These are phyloP conservation scores for Crocidura indochinensis DNA, from an alignment of 2,797 vertebrate genomes.

Conservation along the genomic window DNA sequence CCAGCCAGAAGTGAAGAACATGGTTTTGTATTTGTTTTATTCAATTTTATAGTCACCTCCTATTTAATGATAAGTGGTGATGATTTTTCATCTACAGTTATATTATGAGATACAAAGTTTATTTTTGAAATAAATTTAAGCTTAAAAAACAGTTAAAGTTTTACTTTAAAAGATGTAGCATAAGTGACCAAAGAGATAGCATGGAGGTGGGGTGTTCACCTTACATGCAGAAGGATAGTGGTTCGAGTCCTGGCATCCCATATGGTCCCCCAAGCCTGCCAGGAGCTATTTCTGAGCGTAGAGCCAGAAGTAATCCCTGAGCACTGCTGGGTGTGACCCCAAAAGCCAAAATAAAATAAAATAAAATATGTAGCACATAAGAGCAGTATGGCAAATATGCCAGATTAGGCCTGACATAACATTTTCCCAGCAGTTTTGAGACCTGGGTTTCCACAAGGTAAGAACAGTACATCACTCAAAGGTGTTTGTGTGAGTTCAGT, in stretches of 20 bases:
- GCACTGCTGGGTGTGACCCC: no score
- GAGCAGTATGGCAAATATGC: neutral
- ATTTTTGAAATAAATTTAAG: conserved; percentile 60
- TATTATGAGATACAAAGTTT: neutral
- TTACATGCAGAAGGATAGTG: no score
- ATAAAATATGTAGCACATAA: no score
- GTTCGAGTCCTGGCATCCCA: no score
- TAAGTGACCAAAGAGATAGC: no score
- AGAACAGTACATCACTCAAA: neutral
- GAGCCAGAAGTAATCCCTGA: no score
- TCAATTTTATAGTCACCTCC: conserved; percentile 45
- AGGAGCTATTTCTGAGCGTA: no score
- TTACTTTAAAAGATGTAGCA: no score
- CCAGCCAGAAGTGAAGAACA: neutral
- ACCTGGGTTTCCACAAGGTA: neutral
- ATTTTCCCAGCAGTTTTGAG: neutral
- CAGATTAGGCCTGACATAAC: neutral
- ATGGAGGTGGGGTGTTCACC: no score
- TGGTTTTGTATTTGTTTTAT: conserved; percentile 6
- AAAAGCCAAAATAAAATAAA: no score
- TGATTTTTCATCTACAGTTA: conserved; percentile 48
- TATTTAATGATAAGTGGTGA: conserved; percentile 34
- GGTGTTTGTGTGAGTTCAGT: neutral
- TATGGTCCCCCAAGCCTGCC: no score
- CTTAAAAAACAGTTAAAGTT: neutral